These are phyloP conservation scores for Seriola rivoliana DNA, from an alignment of 2,113 vertebrate species.

Conservation along the genomic window DNA sequence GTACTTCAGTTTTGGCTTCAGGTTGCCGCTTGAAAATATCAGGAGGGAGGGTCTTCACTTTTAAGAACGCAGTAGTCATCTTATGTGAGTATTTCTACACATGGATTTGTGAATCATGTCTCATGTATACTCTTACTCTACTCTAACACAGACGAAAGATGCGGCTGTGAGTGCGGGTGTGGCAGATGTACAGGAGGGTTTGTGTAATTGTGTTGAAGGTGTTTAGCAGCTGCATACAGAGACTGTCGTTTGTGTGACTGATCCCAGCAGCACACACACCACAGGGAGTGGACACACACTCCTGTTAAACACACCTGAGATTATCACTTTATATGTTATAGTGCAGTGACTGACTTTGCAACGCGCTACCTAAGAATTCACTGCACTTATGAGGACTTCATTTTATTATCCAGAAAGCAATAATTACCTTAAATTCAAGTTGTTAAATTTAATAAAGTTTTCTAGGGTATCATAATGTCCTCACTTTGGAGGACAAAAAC, in stretches of 20 bases:
- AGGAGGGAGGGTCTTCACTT: neutral
- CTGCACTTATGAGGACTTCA: slow-evolving; percentile 9
- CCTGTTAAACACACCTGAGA: slow-evolving; percentile 51
- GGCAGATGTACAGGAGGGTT: slow-evolving; percentile 43
- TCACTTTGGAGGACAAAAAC: slow-evolving; percentile 22
- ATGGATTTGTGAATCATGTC: slow-evolving; percentile 8
- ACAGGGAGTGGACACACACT: slow-evolving; percentile 62
- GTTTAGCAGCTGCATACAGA: slow-evolving; percentile 49
- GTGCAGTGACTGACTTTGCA: slow-evolving; percentile 21
- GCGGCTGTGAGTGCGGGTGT: slow-evolving; percentile 34
- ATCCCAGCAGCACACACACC: slow-evolving; percentile 50
- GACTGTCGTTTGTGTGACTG: slow-evolving; percentile 56
- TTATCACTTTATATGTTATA: slow-evolving; percentile 29
- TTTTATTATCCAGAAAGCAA: neutral
- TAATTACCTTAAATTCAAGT: neutral
- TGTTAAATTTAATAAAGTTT: neutral
- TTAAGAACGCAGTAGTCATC: neutral
- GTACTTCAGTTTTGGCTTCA: too few relatives aligned
- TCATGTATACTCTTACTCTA: neutral
- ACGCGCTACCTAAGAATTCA: neutral
- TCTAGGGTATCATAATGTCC: slow-evolving; percentile 10
- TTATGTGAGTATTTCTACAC: neutral
- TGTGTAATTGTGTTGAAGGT: slow-evolving; percentile 76
- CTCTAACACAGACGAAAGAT: slow-evolving; percentile 7
- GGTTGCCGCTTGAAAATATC: neutral